phyloP scores from a whole-genome alignment of 1,140 invertebrate genomes.

The Conus ventricosus region DNA sequence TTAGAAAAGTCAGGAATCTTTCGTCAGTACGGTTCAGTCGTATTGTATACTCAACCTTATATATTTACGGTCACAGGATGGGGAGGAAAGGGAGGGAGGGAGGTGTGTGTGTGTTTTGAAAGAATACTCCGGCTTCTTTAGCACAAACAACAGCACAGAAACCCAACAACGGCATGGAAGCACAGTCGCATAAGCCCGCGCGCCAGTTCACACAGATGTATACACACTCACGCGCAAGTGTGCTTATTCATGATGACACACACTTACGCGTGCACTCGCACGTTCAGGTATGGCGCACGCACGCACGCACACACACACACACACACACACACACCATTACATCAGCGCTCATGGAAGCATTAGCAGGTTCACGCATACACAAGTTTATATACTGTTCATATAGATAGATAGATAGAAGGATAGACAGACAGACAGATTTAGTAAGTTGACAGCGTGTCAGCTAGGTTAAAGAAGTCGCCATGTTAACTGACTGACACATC shows the following conservation, averaged over 20 bases:
- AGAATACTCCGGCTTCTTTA: neutral
- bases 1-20: too few relatives aligned
- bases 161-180: neutral
- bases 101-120: neutral
- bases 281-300: too few relatives aligned
- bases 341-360: too few relatives aligned
- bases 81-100: neutral
- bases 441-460: too few relatives aligned
- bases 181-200: neutral
- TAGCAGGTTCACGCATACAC: too few relatives aligned
- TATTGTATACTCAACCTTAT: too few relatives aligned
- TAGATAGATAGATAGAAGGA: neutral
- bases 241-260: neutral
- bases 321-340: slow-evolving; percentile 10
- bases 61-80: too few relatives aligned
- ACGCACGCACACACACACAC: neutral
- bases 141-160: neutral
- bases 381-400: neutral
- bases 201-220: neutral
- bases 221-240: neutral
- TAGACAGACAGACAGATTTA: neutral
- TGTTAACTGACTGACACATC: too few relatives aligned
- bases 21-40: too few relatives aligned
- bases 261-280: neutral
- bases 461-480: too few relatives aligned